Evolutionary conservation across 2,113 vertebrate genomes (phyloP), one percentile per base, ranked within the genome.

Genomic region (Procapra przewalskii): DNA sequence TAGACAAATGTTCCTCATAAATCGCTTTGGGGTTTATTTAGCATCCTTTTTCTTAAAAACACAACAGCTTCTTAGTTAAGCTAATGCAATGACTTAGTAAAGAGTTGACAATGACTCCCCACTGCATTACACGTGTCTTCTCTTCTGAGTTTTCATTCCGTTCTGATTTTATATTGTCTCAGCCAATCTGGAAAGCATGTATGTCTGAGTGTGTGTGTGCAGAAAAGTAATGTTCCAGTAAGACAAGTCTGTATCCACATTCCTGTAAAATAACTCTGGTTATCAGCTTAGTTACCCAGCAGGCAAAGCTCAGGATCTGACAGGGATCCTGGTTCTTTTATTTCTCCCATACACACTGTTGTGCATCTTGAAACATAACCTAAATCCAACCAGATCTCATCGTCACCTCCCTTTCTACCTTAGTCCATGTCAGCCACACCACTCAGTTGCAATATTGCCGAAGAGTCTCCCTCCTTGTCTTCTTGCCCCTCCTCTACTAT

Each of bases 1-100:
- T 92, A 97, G 97, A 98, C 90, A 98, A 98, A 98, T 91, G 95
- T 89, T 97, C 57, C 75, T 50, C 96, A 98, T 98, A 98, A 98
- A 98, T 98, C 98, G 98, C 59, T 55, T 59, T 86, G 67, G 95
- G 95, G 97, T 95, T 98, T 97, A 97, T 95, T 96, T 94, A 82
- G 93, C 75, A 79, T 96, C 96, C 31, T 94, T 94, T 86, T 93
- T 95, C 91, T 96, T 95, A 64, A 82, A 59, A 81, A 92, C 54
- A 45, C 40, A 48, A 67, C 16, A 86, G 67, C 71, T 67, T 62
- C 97, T 98, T 97, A 94, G 97, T 96, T 94, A 89, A 75, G 93
- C 67, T 77, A 88, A 91, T 64, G 55, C 85, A 94, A 87, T 80
- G 97, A 87, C 96, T 97, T 89, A 59, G 86, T 33, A 52, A 98